These are phyloP conservation scores for Drosophila ironensis DNA, from an alignment of 1,140 invertebrate species.

Conservation along the genomic window DNA sequence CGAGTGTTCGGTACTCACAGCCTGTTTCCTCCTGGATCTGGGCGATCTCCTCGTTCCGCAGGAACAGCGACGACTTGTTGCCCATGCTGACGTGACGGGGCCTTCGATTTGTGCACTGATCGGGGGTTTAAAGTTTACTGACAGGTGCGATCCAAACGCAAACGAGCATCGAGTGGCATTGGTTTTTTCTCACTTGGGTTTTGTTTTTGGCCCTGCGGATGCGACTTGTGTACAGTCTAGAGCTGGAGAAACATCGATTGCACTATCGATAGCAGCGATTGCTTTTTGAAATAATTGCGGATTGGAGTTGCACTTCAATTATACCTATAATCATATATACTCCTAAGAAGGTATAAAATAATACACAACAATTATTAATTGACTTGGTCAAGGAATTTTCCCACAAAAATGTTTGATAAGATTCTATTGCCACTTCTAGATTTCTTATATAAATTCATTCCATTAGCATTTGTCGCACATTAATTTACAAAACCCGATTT, in stretches of 20 bases:
- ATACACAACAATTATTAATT: no score
- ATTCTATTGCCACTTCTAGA: no score
- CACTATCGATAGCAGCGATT: slow-evolving; percentile 5
- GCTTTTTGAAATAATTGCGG: no score
- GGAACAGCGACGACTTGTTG: slow-evolving; percentile 94
- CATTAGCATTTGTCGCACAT: no score
- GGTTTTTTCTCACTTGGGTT: background rate
- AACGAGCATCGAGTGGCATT: slow-evolving; percentile 19
- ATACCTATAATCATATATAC: no score
- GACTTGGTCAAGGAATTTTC: no score
- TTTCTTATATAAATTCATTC: no score
- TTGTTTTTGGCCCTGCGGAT: slow-evolving; percentile 5
- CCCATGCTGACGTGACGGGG: slow-evolving; percentile 88
- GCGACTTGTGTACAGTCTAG: slow-evolving; percentile 10
- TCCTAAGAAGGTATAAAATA: no score
- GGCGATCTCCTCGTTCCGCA: slow-evolving; percentile 97
- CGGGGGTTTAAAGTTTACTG: slow-evolving; percentile 11
- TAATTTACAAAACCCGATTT: no score
- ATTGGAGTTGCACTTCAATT: no score
- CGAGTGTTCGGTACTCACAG: slow-evolving; percentile 88
- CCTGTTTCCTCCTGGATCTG: slow-evolving; percentile 98
- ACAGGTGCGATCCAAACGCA: slow-evolving; percentile 2
- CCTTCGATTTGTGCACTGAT: slow-evolving; percentile 5
- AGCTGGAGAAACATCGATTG: background rate
- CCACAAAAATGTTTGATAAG: no score